These are phyloP conservation scores for Nothoprocta perdicaria DNA, from an alignment of 2,113 vertebrate genomes.

Conservation along the genomic window DNA sequence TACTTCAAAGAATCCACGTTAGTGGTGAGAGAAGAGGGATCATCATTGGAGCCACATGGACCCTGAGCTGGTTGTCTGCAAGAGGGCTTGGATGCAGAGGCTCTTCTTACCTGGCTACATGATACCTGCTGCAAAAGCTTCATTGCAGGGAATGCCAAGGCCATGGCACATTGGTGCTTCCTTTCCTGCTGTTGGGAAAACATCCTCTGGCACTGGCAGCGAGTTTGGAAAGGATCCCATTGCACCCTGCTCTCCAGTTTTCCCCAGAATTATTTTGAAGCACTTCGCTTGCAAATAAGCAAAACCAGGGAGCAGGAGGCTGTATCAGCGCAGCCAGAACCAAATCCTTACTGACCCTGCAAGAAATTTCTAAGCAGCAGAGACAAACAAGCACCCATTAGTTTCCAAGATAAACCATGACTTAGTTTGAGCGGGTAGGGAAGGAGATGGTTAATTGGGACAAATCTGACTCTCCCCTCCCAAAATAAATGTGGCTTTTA, in stretches of 20 bases:
- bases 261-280: background rate
- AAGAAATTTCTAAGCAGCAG: background rate
- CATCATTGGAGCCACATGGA: background rate
- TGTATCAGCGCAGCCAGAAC: background rate
- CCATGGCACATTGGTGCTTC: background rate
- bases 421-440: background rate
- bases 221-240: background rate
- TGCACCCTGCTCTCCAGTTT: background rate
- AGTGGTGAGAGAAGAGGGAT: background rate
- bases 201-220: background rate
- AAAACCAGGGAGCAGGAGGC: background rate
- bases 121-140: background rate
- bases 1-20: background rate
- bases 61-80: no score
- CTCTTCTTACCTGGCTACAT: no score
- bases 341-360: background rate
- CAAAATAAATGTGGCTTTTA: background rate
- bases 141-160: background rate
- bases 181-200: background rate
- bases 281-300: background rate
- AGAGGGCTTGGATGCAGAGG: no score
- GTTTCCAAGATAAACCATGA: conserved; percentile 46
- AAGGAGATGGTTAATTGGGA: background rate
- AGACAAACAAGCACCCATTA: background rate
- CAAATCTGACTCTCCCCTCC: background rate